Evolutionary conservation across 1,140 invertebrate genomes (phyloP).

Genomic region (Cylas formicarius): DNA sequence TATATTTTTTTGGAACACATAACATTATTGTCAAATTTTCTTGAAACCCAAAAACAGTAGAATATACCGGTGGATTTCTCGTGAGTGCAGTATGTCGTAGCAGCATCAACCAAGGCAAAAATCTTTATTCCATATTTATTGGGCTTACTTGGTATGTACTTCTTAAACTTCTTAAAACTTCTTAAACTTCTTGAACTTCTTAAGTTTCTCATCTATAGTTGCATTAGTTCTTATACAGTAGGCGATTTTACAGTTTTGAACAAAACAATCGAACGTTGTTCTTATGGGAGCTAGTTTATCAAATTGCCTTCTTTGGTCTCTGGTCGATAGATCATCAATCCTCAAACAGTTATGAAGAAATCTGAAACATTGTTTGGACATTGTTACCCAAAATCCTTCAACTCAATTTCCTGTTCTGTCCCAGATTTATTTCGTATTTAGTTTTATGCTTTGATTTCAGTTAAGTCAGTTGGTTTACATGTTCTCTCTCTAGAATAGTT

Average conservation of each 20-base stretch:
- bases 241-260: slow-evolving; percentile 35
- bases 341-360: slow-evolving; percentile 28
- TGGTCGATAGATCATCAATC: slow-evolving; percentile 34
- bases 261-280: slow-evolving; percentile 38
- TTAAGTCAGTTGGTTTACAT: no score
- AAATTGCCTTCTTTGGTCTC: slow-evolving; percentile 27
- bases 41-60: no score
- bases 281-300: slow-evolving; percentile 38
- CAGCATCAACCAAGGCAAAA: slow-evolving; percentile 34
- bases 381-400: slow-evolving; percentile 27
- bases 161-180: slow-evolving; percentile 39
- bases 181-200: no score
- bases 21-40: no score
- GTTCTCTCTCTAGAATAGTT: no score
- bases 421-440: slow-evolving; percentile 35
- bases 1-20: slow-evolving; percentile 30
- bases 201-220: slow-evolving; percentile 42
- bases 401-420: slow-evolving; percentile 21
- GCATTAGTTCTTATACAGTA: no score
- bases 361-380: slow-evolving; percentile 31
- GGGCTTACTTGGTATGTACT: slow-evolving; percentile 41
- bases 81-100: slow-evolving; percentile 36
- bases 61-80: no score
- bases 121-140: slow-evolving; percentile 42
- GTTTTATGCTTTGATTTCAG: no score